Percentiles rank a stretch among this genome's conserved stretches.
Conservation (phyloP, 2,113 vertebrate species). For the Verasper variegatus region DNA sequence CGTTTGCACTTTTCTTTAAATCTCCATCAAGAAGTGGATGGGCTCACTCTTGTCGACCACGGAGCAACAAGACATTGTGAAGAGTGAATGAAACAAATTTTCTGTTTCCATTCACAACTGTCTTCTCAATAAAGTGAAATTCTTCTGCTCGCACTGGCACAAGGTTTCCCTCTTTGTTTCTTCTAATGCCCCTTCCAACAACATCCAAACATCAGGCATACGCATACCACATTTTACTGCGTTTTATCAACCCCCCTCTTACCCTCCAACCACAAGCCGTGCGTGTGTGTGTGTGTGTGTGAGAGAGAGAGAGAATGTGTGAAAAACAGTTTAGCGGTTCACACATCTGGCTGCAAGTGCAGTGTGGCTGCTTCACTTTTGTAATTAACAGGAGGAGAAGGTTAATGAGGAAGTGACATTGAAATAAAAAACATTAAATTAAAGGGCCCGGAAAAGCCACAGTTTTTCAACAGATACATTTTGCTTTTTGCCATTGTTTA, state of each 20-base stretch:
- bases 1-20: too few relatives aligned
- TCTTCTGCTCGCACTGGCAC: not conserved
- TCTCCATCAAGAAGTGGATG: too few relatives aligned
- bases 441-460: constrained; percentile 33
- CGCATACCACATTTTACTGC: constrained; percentile 12
- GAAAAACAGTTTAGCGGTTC: constrained; percentile 26
- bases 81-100: not conserved
- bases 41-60: too few relatives aligned
- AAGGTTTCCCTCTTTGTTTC: constrained; percentile 1
- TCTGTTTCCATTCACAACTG: not conserved
- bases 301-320: constrained; percentile 6
- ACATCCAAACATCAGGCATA: constrained; percentile 18
- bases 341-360: constrained; percentile 48
- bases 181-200: not conserved
- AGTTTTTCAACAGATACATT: constrained; percentile 14
- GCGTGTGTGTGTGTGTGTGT: constrained; percentile 10
- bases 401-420: constrained; percentile 50
- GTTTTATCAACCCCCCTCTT: constrained; percentile 24
- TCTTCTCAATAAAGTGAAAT: not conserved
- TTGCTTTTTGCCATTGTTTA: not conserved
- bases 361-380: constrained; percentile 19
- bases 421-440: constrained; percentile 47
- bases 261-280: constrained; percentile 37
- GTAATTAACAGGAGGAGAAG: constrained; percentile 45
- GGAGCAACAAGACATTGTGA: too few relatives aligned